A percentile compares a stretch with the other conserved stretches of the same genome.
phyloP scores from a whole-genome alignment of 1,140 invertebrate genomes.

The Orchestia grillus region DNA sequence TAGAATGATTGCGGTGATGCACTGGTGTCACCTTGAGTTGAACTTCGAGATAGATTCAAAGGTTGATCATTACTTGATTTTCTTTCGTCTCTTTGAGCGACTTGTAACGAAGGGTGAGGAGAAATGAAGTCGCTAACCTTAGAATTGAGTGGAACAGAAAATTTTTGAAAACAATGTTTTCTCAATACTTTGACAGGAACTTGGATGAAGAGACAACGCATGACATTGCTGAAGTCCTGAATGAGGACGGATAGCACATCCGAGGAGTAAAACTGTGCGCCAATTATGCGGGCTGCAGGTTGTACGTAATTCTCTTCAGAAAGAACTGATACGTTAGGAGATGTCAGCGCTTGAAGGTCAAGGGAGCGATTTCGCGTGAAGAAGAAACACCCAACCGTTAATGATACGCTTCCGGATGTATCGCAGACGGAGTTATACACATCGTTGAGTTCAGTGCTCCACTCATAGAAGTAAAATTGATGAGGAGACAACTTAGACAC shows the following conservation, averaged over 20 bases:
- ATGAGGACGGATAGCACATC: constrained; percentile 83
- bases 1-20: constrained; percentile 62
- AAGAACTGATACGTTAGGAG: background rate
- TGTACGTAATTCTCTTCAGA: background rate
- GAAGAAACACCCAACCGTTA: background rate
- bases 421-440: background rate
- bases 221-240: constrained; percentile 64
- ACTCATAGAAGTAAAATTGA: constrained; percentile 10
- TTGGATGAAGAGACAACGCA: constrained; percentile 23
- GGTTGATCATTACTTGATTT: background rate
- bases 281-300: constrained; percentile 70
- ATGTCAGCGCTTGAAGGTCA: background rate
- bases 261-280: constrained; percentile 86
- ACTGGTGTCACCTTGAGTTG: constrained; percentile 60
- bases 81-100: background rate
- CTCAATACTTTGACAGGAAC: background rate
- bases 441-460: constrained; percentile 30
- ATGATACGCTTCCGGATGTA: background rate
- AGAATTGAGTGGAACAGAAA: background rate
- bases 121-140: constrained; percentile 19
- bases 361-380: background rate
- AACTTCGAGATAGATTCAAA: background rate
- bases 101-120: background rate
- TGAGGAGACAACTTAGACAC: background rate
- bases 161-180: background rate